A percentile compares a stretch with the other conserved stretches of the same genome.
Conservation (phyloP, 2,888 invertebrate genomes). For the Stenolophus ochropezus region DNA sequence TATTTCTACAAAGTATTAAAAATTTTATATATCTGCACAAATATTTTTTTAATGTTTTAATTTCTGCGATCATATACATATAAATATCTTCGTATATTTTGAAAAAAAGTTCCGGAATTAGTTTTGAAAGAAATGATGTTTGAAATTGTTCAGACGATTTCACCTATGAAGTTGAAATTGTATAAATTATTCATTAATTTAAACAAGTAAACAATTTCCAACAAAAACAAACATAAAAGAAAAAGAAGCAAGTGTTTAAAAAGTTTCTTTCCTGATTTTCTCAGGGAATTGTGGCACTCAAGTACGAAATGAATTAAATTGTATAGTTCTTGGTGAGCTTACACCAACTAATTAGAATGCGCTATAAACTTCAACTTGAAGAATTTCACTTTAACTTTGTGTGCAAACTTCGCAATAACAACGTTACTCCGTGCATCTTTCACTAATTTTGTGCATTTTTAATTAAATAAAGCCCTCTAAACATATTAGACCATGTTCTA, state of each 20-base stretch:
- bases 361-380: slow-evolving; percentile 47
- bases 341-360: slow-evolving; percentile 52
- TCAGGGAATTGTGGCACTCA: slow-evolving; percentile 47
- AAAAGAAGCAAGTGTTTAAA: slow-evolving; percentile 38
- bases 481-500: slow-evolving; percentile 17
- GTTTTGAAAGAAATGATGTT: background rate
- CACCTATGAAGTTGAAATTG: background rate
- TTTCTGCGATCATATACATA: too few species aligned
- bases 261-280: slow-evolving; percentile 48
- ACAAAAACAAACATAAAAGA: slow-evolving; percentile 51
- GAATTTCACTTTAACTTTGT: slow-evolving; percentile 53
- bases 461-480: slow-evolving; percentile 34
- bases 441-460: slow-evolving; percentile 38
- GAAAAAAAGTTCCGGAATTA: background rate
- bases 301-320: slow-evolving; percentile 51
- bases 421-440: slow-evolving; percentile 38
- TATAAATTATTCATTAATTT: slow-evolving; percentile 51
- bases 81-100: background rate
- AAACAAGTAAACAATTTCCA: slow-evolving; percentile 37
- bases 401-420: slow-evolving; percentile 48
- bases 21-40: too few species aligned
- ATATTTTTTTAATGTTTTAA: background rate
- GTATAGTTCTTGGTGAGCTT: slow-evolving; percentile 43
- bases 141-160: background rate
- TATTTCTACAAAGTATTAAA: too few species aligned